These are phyloP conservation scores for Atethmia centrago DNA, from an alignment of 2,888 invertebrate genomes.

Conservation along the genomic window DNA sequence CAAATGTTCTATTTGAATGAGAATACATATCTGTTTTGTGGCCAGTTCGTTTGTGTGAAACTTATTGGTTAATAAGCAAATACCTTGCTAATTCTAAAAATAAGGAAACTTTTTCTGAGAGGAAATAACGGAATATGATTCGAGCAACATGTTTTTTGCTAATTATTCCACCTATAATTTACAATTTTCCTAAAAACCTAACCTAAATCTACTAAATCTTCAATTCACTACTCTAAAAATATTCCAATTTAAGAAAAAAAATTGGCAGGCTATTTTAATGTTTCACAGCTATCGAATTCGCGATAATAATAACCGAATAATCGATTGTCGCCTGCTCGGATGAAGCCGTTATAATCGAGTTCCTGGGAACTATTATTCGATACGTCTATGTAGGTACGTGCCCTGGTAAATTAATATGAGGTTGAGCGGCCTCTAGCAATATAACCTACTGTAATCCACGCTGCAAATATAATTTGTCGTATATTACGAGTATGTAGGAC, in stretches of 20 bases:
- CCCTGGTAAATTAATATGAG: conserved; percentile 39
- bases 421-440: conserved; percentile 41
- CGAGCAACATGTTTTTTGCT: neutral
- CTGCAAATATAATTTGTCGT: conserved; percentile 18
- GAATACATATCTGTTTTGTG: too few species aligned
- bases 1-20: conserved; percentile 8
- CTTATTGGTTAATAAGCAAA: too few species aligned
- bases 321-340: conserved; percentile 33
- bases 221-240: neutral
- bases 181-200: neutral
- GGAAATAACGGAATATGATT: neutral
- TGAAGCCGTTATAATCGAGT: conserved; percentile 34
- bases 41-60: too few species aligned
- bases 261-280: too few species aligned
- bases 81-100: too few species aligned
- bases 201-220: neutral
- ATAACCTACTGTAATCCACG: neutral
- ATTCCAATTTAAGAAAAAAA: neutral
- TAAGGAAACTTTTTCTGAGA: neutral
- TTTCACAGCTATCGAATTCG: conserved; percentile 3
- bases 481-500: neutral
- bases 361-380: conserved; percentile 33
- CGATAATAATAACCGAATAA: conserved; percentile 24
- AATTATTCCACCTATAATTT: neutral
- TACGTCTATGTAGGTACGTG: conserved; percentile 19